Evolutionary conservation across 2,888 invertebrate species (phyloP).

Genomic region (Cactoblastis cactorum): DNA sequence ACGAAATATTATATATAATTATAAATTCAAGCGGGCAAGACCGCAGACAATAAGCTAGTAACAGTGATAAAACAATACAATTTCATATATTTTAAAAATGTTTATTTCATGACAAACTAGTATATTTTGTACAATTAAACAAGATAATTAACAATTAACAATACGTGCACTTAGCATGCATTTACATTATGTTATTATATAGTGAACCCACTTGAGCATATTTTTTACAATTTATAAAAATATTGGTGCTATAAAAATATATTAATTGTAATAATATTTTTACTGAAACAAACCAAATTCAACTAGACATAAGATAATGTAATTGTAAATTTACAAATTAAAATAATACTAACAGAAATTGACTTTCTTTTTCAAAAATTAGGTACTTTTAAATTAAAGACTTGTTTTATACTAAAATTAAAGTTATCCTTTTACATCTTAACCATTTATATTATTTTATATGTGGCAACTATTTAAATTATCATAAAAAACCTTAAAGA

Average conservation of each 20-base stretch:
- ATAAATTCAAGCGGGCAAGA: too few relatives aligned
- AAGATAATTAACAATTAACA: slow-evolving; percentile 20
- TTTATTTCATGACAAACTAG: slow-evolving; percentile 13
- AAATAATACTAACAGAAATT: slow-evolving; percentile 43
- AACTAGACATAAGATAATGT: slow-evolving; percentile 18
- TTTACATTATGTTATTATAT: slow-evolving; percentile 1
- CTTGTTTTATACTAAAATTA: too few relatives aligned
- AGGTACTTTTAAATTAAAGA: too few relatives aligned
- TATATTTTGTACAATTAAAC: slow-evolving; percentile 12
- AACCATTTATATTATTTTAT: too few relatives aligned
- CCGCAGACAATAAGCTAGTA: too few relatives aligned
- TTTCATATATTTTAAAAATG: slow-evolving; percentile 8
- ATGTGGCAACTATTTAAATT: too few relatives aligned
- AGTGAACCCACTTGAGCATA: neutral
- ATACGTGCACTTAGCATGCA: too few relatives aligned
- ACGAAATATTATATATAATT: too few relatives aligned
- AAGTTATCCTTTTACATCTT: too few relatives aligned
- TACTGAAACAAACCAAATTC: slow-evolving; percentile 4
- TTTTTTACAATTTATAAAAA: neutral
- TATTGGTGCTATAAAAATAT: slow-evolving; percentile 17
- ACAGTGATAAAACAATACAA: slow-evolving; percentile 11
- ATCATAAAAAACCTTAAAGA: too few relatives aligned
- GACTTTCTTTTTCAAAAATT: slow-evolving; percentile 28
- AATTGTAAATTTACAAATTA: slow-evolving; percentile 33
- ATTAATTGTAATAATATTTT: neutral